These are phyloP conservation scores for Campaea margaritaria DNA, from an alignment of 2,888 invertebrate species.

Conservation along the genomic window DNA sequence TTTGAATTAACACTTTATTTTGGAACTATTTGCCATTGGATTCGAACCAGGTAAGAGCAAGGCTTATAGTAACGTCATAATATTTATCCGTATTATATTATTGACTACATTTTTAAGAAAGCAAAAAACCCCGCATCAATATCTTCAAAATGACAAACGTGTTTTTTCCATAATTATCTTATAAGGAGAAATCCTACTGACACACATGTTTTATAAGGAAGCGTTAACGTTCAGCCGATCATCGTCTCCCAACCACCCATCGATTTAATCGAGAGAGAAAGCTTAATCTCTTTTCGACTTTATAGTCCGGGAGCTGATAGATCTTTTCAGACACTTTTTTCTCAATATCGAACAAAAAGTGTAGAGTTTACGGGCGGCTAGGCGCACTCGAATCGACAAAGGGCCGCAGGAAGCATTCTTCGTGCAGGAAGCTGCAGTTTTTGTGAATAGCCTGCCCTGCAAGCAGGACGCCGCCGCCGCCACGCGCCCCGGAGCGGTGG, in stretches of 20 bases:
- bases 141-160: no score
- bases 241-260: background rate
- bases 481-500: no score
- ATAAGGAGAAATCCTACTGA: no score
- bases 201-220: no score
- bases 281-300: constrained; percentile 3
- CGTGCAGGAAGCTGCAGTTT: constrained; percentile 9
- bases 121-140: no score
- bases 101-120: no score
- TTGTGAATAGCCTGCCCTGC: constrained; percentile 17
- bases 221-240: background rate
- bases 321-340: background rate
- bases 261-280: background rate
- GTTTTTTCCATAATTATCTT: no score
- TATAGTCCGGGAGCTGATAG: background rate
- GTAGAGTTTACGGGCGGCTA: constrained; percentile 15
- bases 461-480: constrained; percentile 3
- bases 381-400: constrained; percentile 15
- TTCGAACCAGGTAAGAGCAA: no score
- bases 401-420: constrained; percentile 13
- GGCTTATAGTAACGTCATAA: no score
- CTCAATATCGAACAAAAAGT: constrained; percentile 11
- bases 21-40: no score
- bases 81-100: no score
- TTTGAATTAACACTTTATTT: no score